Percentiles rank a stretch among this genome's conserved stretches.
Conservation (phyloP, 2,797 vertebrate species). For the Poeciliopsis paucimaculata region DNA sequence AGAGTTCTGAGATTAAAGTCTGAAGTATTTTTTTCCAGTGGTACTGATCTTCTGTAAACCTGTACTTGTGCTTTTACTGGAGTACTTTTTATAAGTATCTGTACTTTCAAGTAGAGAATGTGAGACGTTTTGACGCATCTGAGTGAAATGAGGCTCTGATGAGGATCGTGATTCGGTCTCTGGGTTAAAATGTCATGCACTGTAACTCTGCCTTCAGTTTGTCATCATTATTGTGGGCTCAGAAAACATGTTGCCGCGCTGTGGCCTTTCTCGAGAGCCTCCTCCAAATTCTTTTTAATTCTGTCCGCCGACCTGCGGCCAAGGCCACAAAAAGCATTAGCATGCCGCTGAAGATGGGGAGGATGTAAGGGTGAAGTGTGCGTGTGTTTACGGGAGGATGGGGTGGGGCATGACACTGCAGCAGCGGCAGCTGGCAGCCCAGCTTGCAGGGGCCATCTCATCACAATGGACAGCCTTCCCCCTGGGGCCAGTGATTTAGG, state of each 20-base stretch:
- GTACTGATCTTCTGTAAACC: too few relatives aligned
- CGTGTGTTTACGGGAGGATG: background rate
- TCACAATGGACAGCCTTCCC: slow-evolving; percentile 80
- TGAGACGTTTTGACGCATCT: background rate
- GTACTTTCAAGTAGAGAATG: too few relatives aligned
- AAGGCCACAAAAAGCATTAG: slow-evolving; percentile 61
- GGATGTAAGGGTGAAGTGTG: slow-evolving; percentile 31
- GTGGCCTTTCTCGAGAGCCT: slow-evolving; percentile 49
- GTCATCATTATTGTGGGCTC: slow-evolving; percentile 72
- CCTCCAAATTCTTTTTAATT: slow-evolving; percentile 70
- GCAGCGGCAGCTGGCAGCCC: slow-evolving; percentile 82
- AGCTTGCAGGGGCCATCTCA: slow-evolving; percentile 82
- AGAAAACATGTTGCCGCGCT: slow-evolving; percentile 58
- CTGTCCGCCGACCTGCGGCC: slow-evolving; percentile 57
- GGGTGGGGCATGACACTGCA: slow-evolving; percentile 65
- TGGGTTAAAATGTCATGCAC: slow-evolving; percentile 55
- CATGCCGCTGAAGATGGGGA: slow-evolving; percentile 55
- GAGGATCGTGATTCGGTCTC: background rate
- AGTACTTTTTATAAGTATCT: too few relatives aligned
- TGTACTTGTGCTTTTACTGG: too few relatives aligned
- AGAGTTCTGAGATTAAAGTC: too few relatives aligned
- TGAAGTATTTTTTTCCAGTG: too few relatives aligned
- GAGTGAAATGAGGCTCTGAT: background rate
- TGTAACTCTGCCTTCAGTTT: slow-evolving; percentile 50
- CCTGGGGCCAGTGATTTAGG: slow-evolving; percentile 80